Base-by-base conservation (phyloP, 2,888 invertebrate species). In the Lycia hirtaria region DNA sequence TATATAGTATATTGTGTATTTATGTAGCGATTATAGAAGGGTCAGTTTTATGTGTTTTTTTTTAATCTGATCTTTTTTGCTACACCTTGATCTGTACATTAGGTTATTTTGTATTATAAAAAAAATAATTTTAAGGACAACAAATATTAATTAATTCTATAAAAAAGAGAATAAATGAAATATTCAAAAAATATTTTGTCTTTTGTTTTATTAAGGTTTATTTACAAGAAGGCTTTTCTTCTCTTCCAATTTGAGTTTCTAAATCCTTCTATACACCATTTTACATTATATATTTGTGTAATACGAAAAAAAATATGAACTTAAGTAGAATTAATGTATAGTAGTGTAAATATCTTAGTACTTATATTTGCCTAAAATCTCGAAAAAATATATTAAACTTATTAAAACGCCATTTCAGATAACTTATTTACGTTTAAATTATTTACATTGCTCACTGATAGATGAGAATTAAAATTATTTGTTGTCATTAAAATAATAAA, bases 21-120 rank as follows among this genome's bases (percentile, higher is more conserved):
- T 37, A n/a, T 37, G 10, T 60, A 59, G 53, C 49, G 60, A 47
- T 40, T 54, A n/a, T 56, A 28, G 60, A 62, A 65, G 48, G 54
- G 59, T 49, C 67, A 63, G 63, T 56, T 59, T 58, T 57, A 61
- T 67, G 58, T 64, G 58, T 61, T 47, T 50, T 59, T 64, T 60
- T 61, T 50, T 48, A 47, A 57, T 54, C 54, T 68, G 71, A 52
- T 69, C 66, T 68, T 58, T 48, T 20, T 54, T 45, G 54, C 59
- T 63, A 50, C 56, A 44, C 53, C 35, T 45, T 19, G 62, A 64
- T 64, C 65, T 66, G 65, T 64, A 62, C 57, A 47, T 49, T 64
- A 56, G 51, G 38, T 55, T 56, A 57, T n/a, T 45, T 32, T 52
- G 52, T 56, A 55, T 33, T 58, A 48, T 53, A 56, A 41, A 24